Percentiles rank a stretch among this genome's conserved stretches.
Conservation (phyloP, 2,113 vertebrate species). For the Phrynosoma blainvillii region DNA sequence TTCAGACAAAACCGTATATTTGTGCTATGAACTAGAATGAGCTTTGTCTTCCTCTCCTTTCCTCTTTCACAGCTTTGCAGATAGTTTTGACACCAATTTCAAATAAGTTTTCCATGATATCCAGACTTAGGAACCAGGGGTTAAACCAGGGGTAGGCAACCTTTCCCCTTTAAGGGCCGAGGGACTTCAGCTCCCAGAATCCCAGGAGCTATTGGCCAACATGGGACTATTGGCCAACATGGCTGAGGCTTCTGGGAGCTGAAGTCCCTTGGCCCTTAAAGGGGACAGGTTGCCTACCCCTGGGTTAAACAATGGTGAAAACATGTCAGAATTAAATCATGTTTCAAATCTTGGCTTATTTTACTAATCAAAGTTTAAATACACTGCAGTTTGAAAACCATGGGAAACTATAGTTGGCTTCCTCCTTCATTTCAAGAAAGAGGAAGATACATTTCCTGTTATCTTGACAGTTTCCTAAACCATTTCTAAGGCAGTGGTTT, state of each 20-base stretch:
- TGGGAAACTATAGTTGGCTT: background rate
- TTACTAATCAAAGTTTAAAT: background rate
- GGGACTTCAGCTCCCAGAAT: too few relatives aligned
- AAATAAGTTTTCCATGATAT: background rate
- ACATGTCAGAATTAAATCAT: background rate
- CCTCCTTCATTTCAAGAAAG: background rate
- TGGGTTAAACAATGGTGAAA: background rate
- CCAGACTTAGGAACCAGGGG: too few relatives aligned
- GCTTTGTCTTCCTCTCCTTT: background rate
- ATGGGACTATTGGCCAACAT: too few relatives aligned
- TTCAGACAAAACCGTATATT: background rate
- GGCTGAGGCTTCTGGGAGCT: too few relatives aligned
- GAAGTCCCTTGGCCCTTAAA: too few relatives aligned
- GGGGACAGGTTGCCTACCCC: too few relatives aligned
- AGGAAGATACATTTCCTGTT: background rate
- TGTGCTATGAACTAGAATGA: background rate
- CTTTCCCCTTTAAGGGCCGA: too few relatives aligned
- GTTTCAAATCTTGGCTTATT: background rate
- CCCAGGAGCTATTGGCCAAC: too few relatives aligned
- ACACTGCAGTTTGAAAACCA: background rate
- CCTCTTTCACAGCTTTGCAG: background rate
- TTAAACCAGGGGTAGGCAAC: too few relatives aligned
- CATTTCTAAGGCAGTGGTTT: background rate
- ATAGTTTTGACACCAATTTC: background rate
- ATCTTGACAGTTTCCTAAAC: background rate